phyloP scores from a whole-genome alignment of 2,113 vertebrate species.

The Willisornis vidua region DNA sequence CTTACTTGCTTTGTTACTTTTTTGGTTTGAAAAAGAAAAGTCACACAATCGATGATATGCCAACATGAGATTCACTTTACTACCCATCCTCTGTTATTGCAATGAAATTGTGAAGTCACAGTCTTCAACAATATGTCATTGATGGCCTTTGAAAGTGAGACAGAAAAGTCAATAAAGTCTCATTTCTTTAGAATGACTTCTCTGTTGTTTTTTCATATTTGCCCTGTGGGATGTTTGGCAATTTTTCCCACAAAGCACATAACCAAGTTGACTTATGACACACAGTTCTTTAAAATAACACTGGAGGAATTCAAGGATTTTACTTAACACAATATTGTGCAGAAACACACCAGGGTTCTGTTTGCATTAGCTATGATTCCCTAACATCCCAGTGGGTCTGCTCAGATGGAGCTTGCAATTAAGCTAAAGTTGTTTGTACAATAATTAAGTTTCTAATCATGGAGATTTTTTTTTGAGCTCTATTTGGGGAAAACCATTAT shows the following conservation, averaged over 20 bases:
- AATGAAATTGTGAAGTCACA: neutral
- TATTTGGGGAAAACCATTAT: neutral
- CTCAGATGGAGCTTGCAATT: neutral
- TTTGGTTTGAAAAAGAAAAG: neutral
- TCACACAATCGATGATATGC: neutral
- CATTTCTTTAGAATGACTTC: slow-evolving; percentile 10
- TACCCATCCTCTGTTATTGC: neutral
- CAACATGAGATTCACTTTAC: neutral
- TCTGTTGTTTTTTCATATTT: slow-evolving; percentile 32
- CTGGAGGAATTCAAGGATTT: slow-evolving; percentile 3
- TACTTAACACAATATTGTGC: neutral
- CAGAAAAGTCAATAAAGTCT: slow-evolving; percentile 41
- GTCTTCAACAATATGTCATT: slow-evolving; percentile 4
- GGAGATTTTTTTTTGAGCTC: neutral
- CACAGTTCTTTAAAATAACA: slow-evolving; percentile 23
- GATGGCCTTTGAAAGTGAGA: slow-evolving; percentile 16
- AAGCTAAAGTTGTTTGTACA: neutral
- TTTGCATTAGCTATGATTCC: neutral
- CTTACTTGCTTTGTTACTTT: neutral
- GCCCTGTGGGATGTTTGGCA: slow-evolving; percentile 39
- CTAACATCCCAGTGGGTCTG: neutral
- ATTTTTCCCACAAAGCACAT: slow-evolving; percentile 12
- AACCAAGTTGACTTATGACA: slow-evolving; percentile 19
- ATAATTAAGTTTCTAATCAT: neutral
- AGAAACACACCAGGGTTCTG: neutral